Evolutionary conservation across 1,140 invertebrate species (phyloP).

Genomic region (Anthonomus grandis): DNA sequence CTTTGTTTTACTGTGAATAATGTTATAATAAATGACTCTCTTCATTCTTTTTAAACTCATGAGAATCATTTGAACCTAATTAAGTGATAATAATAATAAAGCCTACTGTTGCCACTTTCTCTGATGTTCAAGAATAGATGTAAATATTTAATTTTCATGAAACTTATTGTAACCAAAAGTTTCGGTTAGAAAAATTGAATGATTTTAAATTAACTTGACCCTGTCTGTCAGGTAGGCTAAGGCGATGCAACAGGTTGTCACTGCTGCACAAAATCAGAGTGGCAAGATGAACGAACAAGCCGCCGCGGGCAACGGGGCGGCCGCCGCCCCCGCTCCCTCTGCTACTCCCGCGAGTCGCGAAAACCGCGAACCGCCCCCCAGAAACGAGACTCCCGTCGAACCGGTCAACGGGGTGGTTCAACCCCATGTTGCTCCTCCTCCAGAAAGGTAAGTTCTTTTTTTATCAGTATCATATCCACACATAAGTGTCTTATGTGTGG

Average conservation of each 20-base stretch:
- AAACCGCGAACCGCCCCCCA: constrained; percentile 58
- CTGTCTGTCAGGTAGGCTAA: no score
- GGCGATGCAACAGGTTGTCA: constrained; percentile 61
- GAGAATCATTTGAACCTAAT: no score
- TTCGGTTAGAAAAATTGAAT: no score
- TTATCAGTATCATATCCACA: not conserved
- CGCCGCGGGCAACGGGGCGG: constrained; percentile 17
- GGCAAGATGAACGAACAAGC: constrained; percentile 44
- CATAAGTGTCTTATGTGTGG: not conserved
- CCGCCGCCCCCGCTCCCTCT: constrained; percentile 13
- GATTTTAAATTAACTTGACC: no score
- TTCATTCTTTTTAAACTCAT: no score
- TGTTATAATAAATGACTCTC: no score
- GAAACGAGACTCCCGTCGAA: constrained; percentile 68
- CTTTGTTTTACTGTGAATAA: no score
- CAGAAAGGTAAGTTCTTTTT: constrained; percentile 48
- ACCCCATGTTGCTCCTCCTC: constrained; percentile 72
- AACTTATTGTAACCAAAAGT: no score
- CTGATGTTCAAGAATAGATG: no score
- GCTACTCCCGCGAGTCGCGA: constrained; percentile 32
- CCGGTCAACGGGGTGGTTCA: constrained; percentile 80
- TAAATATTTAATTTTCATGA: no score
- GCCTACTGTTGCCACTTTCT: no score
- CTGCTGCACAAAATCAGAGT: constrained; percentile 56
- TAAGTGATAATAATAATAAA: no score